Base-by-base conservation (phyloP, 2,888 invertebrate species). In the Drosophila phalerata region DNA sequence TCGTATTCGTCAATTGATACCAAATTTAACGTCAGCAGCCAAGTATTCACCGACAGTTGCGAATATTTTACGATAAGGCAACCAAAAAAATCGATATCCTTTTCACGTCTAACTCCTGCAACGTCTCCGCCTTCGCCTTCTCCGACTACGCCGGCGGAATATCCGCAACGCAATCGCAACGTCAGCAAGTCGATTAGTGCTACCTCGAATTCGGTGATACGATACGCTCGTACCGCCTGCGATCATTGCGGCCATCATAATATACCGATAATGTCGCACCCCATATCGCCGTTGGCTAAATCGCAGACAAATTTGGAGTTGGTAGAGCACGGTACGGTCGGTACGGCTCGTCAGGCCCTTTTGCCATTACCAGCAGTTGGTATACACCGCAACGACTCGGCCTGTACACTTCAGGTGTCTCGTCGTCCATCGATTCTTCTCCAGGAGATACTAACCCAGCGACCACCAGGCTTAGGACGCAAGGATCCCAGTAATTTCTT, bases 401-500 rank as follows among this genome's bases (percentile, higher is more conserved):
- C 85, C 30, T 90, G 88, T 48, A 92, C 92, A 17, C 72, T 92
- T 34, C 92, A 92, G 57, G 82, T 92, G 10, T 92, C 92, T n/a
- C 85, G 93, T 13, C 80, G 93, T 8, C 93, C 93, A 3, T 93
- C 93, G 0, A 81, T 92, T 37, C 76, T 93, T 11, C 72, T 93
- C 22, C 93, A 93, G 68, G 93, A 93, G 67, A 92, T 93, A 45
- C 71, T 93, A 37, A 91, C 91, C 5, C 78, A 95, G 86, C 93
- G 95, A 45, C 94, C 95, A 0, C 95, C 95, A 1, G 94, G 95
- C 49, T 94, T 95, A 72, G 95, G 95, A n/a, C 94, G 95, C 13
- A 79, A 74, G 57, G 88, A 89, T 47, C 66, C 74, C 75, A 90
- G 66, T 69, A 87, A 66, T 40, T 73, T 77, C 40, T 40, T 88